Base-by-base conservation (phyloP, 1,140 invertebrate species). In the Thaumatotibia leucotreta region DNA sequence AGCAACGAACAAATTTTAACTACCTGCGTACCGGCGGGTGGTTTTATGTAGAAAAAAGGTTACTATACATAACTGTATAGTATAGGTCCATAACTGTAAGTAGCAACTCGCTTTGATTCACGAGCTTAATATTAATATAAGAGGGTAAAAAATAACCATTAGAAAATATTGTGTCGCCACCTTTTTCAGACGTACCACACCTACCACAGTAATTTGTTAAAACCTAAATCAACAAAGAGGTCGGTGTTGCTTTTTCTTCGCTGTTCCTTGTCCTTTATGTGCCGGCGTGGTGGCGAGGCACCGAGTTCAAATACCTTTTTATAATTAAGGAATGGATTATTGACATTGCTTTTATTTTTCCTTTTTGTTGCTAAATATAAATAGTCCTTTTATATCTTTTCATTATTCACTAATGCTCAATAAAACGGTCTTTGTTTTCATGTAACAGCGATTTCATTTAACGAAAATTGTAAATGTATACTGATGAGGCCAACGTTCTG, bases 271-370 rank as follows among this genome's bases (percentile, higher is more conserved):
- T 27, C 52, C 4, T 58, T 58, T 58, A 24, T 58, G n/a, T 11
- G 23, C n/a, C 29, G 23, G 52, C 52, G n/a, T 11, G 23, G 20
- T 29, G 23, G 52, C 52, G n/a, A 14, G 52, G 24, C 23, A 27
- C 17, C 24, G 24, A 31, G n/a, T 58, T 58, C 52, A 58, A 58
- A 29, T 58, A 23, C 17, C 52, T 58, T 58, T 24, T 58, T 29
- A 24, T 58, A 58, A 58, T 58, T 14, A 58, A 58, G 52, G 29
- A 58, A 58, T 58, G 52, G 52, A 58, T 14, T 58, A 58, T 58
- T 58, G 52, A 58, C 24, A 27, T 27, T 58, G 52, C 29, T 29
- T 9, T 58, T n/a, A 58, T 29, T 58, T 27, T 58, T 31, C 17
- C 39, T 17, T 11, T 45, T 45, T 45, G 39, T 45, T 45, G 39